Conservation (phyloP, 2,113 vertebrate species). For the Chaetodon trifascialis region DNA sequence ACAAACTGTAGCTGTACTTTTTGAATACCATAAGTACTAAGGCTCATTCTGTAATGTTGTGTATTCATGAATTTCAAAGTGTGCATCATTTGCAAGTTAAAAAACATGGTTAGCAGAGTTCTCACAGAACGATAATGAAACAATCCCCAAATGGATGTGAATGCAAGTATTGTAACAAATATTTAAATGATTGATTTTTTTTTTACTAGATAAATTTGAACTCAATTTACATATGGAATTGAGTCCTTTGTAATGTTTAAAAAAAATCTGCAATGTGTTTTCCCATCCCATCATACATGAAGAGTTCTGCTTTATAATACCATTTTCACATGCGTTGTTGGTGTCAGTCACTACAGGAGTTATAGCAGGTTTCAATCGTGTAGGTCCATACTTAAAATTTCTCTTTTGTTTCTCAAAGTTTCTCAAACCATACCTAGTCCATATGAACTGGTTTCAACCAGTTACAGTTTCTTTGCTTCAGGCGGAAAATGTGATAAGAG, state of each 20-base stretch:
- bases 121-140: no score
- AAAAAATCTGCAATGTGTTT: not conserved
- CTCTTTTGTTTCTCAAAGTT: not conserved
- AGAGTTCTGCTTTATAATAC: not conserved
- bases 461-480: slow-evolving; percentile 39
- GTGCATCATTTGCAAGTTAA: not conserved
- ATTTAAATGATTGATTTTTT: not conserved
- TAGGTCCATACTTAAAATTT: not conserved
- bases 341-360: not conserved
- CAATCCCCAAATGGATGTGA: not conserved
- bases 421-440: slow-evolving; percentile 8
- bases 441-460: slow-evolving; percentile 39
- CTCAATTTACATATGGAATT: not conserved
- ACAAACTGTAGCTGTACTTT: not conserved
- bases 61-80: not conserved
- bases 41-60: not conserved
- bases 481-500: slow-evolving; percentile 33
- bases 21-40: not conserved
- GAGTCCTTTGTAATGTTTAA: not conserved
- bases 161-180: not conserved
- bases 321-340: not conserved
- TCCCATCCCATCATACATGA: not conserved
- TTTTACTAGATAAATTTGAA: not conserved
- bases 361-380: not conserved
- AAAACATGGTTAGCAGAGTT: not conserved